phyloP scores from a whole-genome alignment of 2,113 vertebrate genomes.

The Salvelinus fontinalis region DNA sequence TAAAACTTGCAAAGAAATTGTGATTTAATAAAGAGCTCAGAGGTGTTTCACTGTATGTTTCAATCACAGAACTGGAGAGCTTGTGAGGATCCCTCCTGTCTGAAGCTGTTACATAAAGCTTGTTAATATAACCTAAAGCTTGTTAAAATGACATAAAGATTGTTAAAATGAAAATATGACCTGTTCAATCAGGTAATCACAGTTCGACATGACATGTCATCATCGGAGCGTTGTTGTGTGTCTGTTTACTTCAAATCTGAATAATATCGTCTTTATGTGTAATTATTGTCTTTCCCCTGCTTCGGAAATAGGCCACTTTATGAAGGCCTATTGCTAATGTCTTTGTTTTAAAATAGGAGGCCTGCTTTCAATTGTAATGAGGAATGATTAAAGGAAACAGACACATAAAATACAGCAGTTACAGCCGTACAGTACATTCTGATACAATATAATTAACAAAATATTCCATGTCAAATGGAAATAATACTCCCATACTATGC shows the following conservation, averaged over 20 bases:
- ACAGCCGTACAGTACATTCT: not conserved
- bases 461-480: not conserved
- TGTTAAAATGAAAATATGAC: not conserved
- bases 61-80: constrained; percentile 3
- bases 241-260: constrained; percentile 30
- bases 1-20: not conserved
- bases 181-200: constrained; percentile 17
- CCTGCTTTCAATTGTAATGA: constrained; percentile 2
- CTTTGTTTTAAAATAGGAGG: constrained; percentile 6
- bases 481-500: not conserved
- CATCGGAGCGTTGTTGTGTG: not conserved
- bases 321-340: not conserved
- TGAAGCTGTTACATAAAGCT: not conserved
- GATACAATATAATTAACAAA: not conserved
- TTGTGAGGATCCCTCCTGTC: not conserved
- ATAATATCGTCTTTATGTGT: constrained; percentile 13
- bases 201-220: constrained; percentile 10
- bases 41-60: constrained; percentile 26
- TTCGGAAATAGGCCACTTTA: constrained; percentile 24
- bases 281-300: not conserved
- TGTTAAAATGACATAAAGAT: too few relatives aligned
- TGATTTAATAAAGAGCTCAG: constrained; percentile 41
- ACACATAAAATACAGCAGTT: not conserved
- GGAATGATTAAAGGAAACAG: not conserved
- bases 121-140: too few relatives aligned